Evolutionary conservation across 2,888 invertebrate genomes (phyloP).

Genomic region (Dendrolimus houi): DNA sequence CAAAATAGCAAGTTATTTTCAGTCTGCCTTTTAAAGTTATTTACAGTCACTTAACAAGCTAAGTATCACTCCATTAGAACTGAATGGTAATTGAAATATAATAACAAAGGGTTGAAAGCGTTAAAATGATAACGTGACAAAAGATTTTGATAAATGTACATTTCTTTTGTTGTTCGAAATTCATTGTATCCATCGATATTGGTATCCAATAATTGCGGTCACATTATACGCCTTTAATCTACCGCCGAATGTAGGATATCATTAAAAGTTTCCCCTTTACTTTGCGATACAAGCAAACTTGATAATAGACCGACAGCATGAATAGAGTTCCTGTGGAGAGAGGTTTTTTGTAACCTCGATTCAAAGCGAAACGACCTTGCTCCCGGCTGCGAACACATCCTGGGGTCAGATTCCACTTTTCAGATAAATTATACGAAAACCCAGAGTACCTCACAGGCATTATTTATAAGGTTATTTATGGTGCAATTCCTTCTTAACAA

Average conservation of each 20-base stretch:
- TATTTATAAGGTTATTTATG: not conserved
- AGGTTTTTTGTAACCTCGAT: slow-evolving; percentile 27
- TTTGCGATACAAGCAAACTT: slow-evolving; percentile 23
- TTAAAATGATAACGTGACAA: not conserved
- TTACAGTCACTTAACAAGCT: no score
- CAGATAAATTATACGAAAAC: slow-evolving; percentile 11
- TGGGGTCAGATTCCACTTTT: slow-evolving; percentile 9
- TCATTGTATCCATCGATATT: not conserved
- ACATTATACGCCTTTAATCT: not conserved
- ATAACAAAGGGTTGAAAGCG: no score
- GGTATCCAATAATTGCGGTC: not conserved
- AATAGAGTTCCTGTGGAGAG: slow-evolving; percentile 28
- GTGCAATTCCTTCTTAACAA: not conserved
- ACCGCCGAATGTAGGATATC: slow-evolving; percentile 3
- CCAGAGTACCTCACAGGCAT: not conserved
- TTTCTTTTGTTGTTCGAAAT: not conserved
- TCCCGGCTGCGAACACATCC: slow-evolving; percentile 4
- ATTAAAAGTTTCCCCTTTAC: slow-evolving; percentile 22
- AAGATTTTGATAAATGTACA: not conserved
- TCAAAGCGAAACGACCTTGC: slow-evolving; percentile 2
- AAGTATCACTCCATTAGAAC: no score
- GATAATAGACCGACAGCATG: slow-evolving; percentile 29
- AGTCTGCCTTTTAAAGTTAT: no score
- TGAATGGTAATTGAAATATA: no score
- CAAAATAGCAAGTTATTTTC: no score